Base-by-base conservation (phyloP, 2,113 vertebrate species). In the Eupsittula cactorum region DNA sequence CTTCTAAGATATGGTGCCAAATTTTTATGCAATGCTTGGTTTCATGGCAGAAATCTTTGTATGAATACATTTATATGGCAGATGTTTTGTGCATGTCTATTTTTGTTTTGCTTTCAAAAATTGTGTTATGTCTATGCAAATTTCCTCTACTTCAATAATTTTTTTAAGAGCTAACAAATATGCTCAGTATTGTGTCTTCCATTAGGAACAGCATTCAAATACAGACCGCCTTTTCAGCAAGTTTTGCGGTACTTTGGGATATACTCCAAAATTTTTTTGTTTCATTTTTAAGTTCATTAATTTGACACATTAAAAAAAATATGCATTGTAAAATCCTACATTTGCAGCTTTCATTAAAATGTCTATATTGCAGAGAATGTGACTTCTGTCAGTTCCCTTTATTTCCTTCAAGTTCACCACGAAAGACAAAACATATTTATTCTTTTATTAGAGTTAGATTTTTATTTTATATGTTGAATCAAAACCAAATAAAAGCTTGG, bases 31-130 rank as follows among this genome's bases (percentile, higher is more conserved):
- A 91, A 28, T 91, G 60, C 31, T 81, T 31, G 25, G 19, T 82
- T 82, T 95, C 52, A 84, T 20, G 27, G 60, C 41, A 82, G 41
- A 96, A 93, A 50, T 86, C 31, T 68, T 81, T 60, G n/a, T 80
- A 88, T 46, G 57, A 73, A 84, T 46, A 55, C 39, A 86, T 71
- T 81, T 68, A 86, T 46, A 79, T 16, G 70, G 80, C 80, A 96
- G 46, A 88, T 80, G 64, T 80, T 94, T 86, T 24, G 24, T 88
- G 49, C 1, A 0, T 70, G 10, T 57, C 31, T 86, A 33, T 74
- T 80, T 92, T 77, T 96, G 62, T 87, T 95, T 92, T 84, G 23
- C 49, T 82, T 78, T 90, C 37, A 90, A 78, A 84, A 80, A 63
- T 5, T 46, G 18, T 85, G 68, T 35, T 83, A 84, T 80, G n/a